Evolutionary conservation across 2,797 vertebrate species (phyloP).

Genomic region (Eleutherodactylus coqui): DNA sequence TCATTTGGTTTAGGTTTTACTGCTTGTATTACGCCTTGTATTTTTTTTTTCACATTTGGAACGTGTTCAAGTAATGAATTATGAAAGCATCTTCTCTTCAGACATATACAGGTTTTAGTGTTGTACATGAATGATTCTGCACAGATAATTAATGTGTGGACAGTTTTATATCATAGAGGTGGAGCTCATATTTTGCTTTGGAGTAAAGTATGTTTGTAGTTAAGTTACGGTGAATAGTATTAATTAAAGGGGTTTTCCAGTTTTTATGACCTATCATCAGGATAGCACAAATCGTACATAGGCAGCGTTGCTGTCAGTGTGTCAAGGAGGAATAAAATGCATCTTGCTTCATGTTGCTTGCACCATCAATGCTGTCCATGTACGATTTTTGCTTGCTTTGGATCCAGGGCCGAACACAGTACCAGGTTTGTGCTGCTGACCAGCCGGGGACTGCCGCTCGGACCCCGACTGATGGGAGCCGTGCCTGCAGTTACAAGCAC

Average conservation of each 20-base stretch:
- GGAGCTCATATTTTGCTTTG: neutral
- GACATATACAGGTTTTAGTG: neutral
- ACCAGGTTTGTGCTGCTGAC: too few relatives aligned
- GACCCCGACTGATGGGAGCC: too few relatives aligned
- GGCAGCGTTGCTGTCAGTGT: too few relatives aligned
- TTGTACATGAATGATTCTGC: neutral
- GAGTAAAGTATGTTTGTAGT: neutral
- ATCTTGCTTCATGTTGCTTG: too few relatives aligned
- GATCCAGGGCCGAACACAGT: too few relatives aligned
- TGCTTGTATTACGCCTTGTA: neutral
- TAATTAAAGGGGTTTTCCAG: slow-evolving; percentile 25
- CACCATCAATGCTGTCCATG: too few relatives aligned
- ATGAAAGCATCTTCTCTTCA: neutral
- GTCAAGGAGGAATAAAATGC: too few relatives aligned
- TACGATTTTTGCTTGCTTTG: too few relatives aligned
- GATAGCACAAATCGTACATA: too few relatives aligned
- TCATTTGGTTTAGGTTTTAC: neutral
- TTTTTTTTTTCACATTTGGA: neutral
- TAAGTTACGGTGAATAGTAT: slow-evolving; percentile 28
- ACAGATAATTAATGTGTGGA: neutral
- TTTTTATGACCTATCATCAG: too few relatives aligned
- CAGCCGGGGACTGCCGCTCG: too few relatives aligned
- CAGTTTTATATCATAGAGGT: neutral
- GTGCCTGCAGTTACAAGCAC: too few relatives aligned
- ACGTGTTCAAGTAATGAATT: neutral